Conservation (phyloP, 92 coral and sea anemone genomes). For the Epizoanthus illoricatus region DNA sequence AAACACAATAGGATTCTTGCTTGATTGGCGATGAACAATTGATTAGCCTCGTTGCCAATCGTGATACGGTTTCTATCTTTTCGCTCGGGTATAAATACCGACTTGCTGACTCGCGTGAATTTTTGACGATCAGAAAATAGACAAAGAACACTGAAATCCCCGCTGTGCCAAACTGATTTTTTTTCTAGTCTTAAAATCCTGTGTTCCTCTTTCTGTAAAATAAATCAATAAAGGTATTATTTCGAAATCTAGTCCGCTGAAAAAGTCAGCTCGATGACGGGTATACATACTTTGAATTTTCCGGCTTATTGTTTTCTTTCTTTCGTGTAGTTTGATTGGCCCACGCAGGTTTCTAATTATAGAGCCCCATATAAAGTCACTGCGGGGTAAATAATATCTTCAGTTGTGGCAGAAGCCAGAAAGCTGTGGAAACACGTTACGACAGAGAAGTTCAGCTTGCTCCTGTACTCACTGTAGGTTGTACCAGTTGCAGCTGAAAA, state of each 20-base stretch:
- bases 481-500: no score
- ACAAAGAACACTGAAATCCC: not conserved
- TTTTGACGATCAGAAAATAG: not conserved
- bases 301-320: slow-evolving; percentile 7
- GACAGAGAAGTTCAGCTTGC: not conserved
- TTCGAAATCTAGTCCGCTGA: slow-evolving; percentile 6
- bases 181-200: not conserved
- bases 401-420: not conserved
- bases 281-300: slow-evolving; percentile 21
- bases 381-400: slow-evolving; percentile 29
- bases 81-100: slow-evolving; percentile 24
- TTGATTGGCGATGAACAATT: slow-evolving; percentile 58
- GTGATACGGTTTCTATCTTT: slow-evolving; percentile 54
- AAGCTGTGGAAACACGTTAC: not conserved
- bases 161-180: no score
- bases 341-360: slow-evolving; percentile 49
- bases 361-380: slow-evolving; percentile 51
- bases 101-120: slow-evolving; percentile 18
- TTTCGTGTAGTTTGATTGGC: slow-evolving; percentile 52
- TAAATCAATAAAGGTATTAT: not conserved
- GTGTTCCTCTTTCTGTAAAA: not conserved
- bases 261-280: not conserved
- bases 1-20: slow-evolving; percentile 61
- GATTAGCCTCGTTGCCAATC: slow-evolving; percentile 59
- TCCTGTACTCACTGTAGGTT: no score